A percentile compares a stretch with the other conserved stretches of the same genome.
These are phyloP conservation scores for Tetranychus piercei DNA, from an alignment of 2,888 invertebrate species.

Conservation along the genomic window DNA sequence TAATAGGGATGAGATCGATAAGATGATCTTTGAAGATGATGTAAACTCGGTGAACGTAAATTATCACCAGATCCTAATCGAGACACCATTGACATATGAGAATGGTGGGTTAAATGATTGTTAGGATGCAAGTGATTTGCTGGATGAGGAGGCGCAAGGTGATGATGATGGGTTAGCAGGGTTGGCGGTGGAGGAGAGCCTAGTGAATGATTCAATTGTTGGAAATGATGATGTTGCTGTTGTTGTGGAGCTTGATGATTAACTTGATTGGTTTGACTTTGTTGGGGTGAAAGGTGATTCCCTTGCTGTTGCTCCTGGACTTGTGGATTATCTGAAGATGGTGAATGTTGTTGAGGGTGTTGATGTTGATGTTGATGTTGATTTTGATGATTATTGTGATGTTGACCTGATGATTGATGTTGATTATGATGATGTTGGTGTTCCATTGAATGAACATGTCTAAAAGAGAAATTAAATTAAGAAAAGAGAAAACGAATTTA, in stretches of 20 bases:
- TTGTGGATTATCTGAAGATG: background rate
- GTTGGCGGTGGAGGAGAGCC: background rate
- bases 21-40: background rate
- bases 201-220: background rate
- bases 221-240: background rate
- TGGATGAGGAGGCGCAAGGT: background rate
- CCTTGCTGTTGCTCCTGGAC: background rate
- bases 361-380: background rate
- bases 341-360: background rate
- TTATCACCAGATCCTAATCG: background rate
- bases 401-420: background rate
- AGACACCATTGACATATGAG: background rate
- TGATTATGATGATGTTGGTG: background rate
- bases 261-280: background rate
- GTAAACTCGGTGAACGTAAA: background rate
- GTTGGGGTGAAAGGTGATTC: background rate
- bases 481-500: background rate
- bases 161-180: background rate
- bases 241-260: background rate
- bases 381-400: background rate
- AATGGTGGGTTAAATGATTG: background rate
- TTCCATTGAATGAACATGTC: background rate
- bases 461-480: background rate
- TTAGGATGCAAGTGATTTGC: background rate
- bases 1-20: conserved; percentile 8